Evolutionary conservation across 2,797 vertebrate genomes (phyloP).

Genomic region (Acrossocheilus wenchowensis): DNA sequence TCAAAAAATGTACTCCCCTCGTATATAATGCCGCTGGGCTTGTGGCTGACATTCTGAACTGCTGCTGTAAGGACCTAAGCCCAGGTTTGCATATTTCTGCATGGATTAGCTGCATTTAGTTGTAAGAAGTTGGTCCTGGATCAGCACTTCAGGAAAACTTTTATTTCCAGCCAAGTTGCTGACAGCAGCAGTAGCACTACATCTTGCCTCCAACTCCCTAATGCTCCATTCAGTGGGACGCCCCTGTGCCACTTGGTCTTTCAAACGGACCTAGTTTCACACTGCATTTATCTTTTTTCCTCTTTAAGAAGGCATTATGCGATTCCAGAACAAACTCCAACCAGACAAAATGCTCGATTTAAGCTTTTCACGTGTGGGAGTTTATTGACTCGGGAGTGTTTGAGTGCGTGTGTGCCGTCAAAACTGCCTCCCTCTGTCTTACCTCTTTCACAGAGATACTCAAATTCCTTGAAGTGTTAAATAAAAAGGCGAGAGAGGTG

Average conservation of each 20-base stretch:
- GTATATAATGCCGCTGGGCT: not conserved
- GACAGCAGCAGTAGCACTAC: slow-evolving; percentile 40
- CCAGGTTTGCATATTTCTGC: slow-evolving; percentile 26
- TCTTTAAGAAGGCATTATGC: slow-evolving; percentile 42
- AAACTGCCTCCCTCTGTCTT: slow-evolving; percentile 5
- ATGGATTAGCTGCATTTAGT: slow-evolving; percentile 32
- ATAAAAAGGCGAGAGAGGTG: slow-evolving; percentile 44
- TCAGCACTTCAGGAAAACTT: slow-evolving; percentile 49
- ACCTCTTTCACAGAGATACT: slow-evolving; percentile 14
- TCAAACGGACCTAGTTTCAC: slow-evolving; percentile 47
- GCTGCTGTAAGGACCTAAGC: not conserved
- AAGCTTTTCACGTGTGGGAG: slow-evolving; percentile 26
- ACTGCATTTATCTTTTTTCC: slow-evolving; percentile 34
- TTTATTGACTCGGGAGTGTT: slow-evolving; percentile 12
- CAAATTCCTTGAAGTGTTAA: slow-evolving; percentile 53
- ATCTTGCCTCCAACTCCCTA: slow-evolving; percentile 26
- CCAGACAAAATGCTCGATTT: slow-evolving; percentile 38
- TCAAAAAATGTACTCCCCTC: not conserved
- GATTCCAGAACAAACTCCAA: slow-evolving; percentile 3
- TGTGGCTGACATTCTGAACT: slow-evolving; percentile 11
- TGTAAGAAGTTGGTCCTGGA: slow-evolving; percentile 32
- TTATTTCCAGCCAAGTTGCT: slow-evolving; percentile 27
- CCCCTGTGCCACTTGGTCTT: slow-evolving; percentile 31
- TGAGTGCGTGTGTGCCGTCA: not conserved
- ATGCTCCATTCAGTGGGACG: slow-evolving; percentile 18